These are phyloP conservation scores for Morbakka virulenta DNA, from an alignment of 30 jellyfish, hydroid and myxozoan species.

Conservation along the genomic window DNA sequence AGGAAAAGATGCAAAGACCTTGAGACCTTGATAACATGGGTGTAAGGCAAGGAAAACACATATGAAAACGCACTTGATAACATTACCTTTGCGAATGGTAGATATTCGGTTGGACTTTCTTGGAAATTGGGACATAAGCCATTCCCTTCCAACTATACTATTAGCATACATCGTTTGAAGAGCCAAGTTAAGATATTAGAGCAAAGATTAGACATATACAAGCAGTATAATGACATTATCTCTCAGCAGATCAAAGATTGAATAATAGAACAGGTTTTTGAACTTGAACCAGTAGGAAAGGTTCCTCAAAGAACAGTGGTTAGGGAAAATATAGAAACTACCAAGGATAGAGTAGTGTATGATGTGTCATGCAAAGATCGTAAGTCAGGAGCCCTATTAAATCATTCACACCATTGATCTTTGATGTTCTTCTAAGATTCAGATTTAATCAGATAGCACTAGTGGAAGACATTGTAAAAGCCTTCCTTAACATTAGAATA, in stretches of 20 bases:
- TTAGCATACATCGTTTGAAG: slow-evolving; percentile 10
- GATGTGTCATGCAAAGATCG: slow-evolving; percentile 35
- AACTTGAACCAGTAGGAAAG: slow-evolving; percentile 18
- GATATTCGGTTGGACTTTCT: slow-evolving; percentile 46
- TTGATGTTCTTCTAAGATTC: slow-evolving; percentile 23
- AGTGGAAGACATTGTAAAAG: slow-evolving; percentile 35
- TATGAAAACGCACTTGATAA: slow-evolving; percentile 5
- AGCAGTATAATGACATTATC: slow-evolving; percentile 30
- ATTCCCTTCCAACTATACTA: slow-evolving; percentile 10
- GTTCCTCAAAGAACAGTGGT: slow-evolving; percentile 37
- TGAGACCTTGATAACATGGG: slow-evolving; percentile 57
- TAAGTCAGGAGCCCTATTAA: slow-evolving; percentile 5
- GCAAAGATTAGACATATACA: slow-evolving; percentile 6
- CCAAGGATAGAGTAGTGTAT: slow-evolving; percentile 32
- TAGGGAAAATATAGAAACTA: slow-evolving; percentile 37
- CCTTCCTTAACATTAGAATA: slow-evolving; percentile 17
- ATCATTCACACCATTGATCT: slow-evolving; percentile 10
- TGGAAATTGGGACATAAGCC: slow-evolving; percentile 48
- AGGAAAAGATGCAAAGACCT: background rate
- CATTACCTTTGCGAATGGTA: slow-evolving; percentile 3
- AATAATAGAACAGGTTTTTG: slow-evolving; percentile 26
- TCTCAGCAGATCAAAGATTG: slow-evolving; percentile 19
- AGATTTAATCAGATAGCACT: slow-evolving; percentile 4
- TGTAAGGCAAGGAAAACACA: background rate
- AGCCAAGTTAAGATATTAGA: slow-evolving; percentile 39